These are phyloP conservation scores for Macrosiphum euphorbiae DNA, from an alignment of 2,888 invertebrate genomes.

Conservation along the genomic window DNA sequence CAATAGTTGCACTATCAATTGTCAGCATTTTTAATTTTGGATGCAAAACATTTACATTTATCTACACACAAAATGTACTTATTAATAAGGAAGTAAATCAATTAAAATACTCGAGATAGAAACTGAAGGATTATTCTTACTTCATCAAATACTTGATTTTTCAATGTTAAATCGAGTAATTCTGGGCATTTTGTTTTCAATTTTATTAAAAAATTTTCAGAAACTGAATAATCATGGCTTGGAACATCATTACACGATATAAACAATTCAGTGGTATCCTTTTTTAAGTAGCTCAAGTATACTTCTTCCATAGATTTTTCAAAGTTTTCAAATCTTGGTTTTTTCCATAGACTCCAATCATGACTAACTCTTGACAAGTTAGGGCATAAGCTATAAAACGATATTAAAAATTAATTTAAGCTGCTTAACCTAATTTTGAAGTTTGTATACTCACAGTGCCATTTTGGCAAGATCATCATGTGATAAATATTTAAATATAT, in stretches of 20 bases:
- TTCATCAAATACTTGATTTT: constrained; percentile 39
- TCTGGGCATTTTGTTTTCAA: constrained; percentile 49
- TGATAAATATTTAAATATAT: constrained; percentile 48
- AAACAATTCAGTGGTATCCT: neutral
- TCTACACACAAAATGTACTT: neutral
- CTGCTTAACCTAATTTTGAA: neutral
- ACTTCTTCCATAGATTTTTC: constrained; percentile 47
- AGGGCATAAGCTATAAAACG: neutral
- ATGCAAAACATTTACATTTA: constrained; percentile 45
- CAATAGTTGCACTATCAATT: constrained; percentile 35
- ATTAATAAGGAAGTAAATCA: neutral
- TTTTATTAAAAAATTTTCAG: constrained; percentile 45
- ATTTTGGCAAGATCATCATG: constrained; percentile 45
- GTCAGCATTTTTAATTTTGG: constrained; percentile 29
- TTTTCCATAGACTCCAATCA: constrained; percentile 59
- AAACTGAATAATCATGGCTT: constrained; percentile 22
- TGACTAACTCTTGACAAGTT: constrained; percentile 38
- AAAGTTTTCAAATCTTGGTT: constrained; percentile 1
- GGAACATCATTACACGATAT: constrained; percentile 21
- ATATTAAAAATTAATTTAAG: too few relatives aligned
- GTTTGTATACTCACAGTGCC: constrained; percentile 18
- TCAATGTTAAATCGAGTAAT: constrained; percentile 1
- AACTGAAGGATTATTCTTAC: neutral
- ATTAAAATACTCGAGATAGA: neutral
- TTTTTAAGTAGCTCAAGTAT: constrained; percentile 47